A percentile compares a stretch with the other conserved stretches of the same genome.
Conservation (phyloP, 2,113 vertebrate species). For the Bos javanicus region DNA sequence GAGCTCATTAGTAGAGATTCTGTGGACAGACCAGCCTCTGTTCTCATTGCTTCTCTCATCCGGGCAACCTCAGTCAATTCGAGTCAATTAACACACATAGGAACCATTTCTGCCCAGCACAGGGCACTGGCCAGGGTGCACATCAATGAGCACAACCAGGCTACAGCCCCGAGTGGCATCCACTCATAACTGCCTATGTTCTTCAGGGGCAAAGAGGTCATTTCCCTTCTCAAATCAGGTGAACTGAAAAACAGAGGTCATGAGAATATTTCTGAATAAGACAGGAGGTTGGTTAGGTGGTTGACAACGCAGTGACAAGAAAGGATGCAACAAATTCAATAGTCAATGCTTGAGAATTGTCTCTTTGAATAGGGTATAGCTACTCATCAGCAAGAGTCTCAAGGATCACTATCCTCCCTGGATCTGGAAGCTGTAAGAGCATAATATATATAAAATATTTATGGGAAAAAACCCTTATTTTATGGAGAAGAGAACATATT, state of each 20-base stretch:
- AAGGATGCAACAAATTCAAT: background rate
- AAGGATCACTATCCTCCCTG: background rate
- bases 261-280: background rate
- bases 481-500: background rate
- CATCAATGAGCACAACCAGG: background rate
- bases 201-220: background rate
- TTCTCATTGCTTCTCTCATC: background rate
- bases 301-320: background rate
- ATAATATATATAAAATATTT: background rate
- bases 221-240: background rate
- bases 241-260: background rate
- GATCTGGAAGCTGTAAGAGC: background rate
- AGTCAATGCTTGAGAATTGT: background rate
- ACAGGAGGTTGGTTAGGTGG: background rate
- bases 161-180: background rate
- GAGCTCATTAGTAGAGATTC: slow-evolving; percentile 30
- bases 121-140: background rate
- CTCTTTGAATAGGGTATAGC: background rate
- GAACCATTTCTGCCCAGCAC: background rate
- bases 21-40: background rate
- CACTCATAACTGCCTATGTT: background rate
- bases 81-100: slow-evolving; percentile 16
- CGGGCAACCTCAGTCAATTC: slow-evolving; percentile 23
- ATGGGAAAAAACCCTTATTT: background rate
- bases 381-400: background rate